phyloP scores from a whole-genome alignment of 2,888 invertebrate genomes.

The Oxyteleia sp. region DNA sequence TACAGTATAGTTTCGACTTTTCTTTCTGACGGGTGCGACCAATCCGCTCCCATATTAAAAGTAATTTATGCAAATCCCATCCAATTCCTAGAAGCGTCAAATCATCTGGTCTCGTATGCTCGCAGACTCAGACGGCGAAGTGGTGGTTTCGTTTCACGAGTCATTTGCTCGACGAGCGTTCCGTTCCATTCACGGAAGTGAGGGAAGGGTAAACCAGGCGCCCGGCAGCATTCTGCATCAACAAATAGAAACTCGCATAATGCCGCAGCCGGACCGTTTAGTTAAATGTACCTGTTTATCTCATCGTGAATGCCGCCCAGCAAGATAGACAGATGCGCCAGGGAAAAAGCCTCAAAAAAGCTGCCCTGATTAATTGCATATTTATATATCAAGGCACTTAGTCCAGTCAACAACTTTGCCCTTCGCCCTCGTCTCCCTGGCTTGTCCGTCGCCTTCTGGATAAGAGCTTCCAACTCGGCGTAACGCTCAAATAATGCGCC shows the following conservation, averaged over 20 bases:
- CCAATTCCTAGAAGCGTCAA: slow-evolving; percentile 55
- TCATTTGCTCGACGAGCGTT: slow-evolving; percentile 79
- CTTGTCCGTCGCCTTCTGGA: too few species aligned
- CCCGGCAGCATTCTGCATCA: slow-evolving; percentile 59
- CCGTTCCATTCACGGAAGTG: slow-evolving; percentile 72
- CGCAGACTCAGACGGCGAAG: slow-evolving; percentile 41
- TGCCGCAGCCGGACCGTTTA: slow-evolving; percentile 73
- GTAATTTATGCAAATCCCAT: slow-evolving; percentile 57
- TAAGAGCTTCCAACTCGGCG: too few species aligned
- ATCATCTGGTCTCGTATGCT: slow-evolving; percentile 54
- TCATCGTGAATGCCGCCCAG: too few species aligned
- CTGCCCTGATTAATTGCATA: too few species aligned
- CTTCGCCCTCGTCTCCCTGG: too few species aligned
- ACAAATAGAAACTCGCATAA: slow-evolving; percentile 77
- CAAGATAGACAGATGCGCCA: too few species aligned
- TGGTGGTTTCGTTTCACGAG: slow-evolving; percentile 80
- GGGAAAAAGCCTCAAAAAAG: too few species aligned
- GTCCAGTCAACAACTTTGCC: too few species aligned
- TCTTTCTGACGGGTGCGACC: too few species aligned
- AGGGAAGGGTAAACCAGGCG: slow-evolving; percentile 47
- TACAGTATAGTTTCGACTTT: slow-evolving; percentile 17
- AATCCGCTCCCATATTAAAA: slow-evolving; percentile 39
- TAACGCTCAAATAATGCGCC: slow-evolving; percentile 85
- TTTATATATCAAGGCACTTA: too few species aligned
- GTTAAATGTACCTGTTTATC: too few species aligned